phyloP scores from a whole-genome alignment of 2,797 vertebrate species.

The Sylvia borin region DNA sequence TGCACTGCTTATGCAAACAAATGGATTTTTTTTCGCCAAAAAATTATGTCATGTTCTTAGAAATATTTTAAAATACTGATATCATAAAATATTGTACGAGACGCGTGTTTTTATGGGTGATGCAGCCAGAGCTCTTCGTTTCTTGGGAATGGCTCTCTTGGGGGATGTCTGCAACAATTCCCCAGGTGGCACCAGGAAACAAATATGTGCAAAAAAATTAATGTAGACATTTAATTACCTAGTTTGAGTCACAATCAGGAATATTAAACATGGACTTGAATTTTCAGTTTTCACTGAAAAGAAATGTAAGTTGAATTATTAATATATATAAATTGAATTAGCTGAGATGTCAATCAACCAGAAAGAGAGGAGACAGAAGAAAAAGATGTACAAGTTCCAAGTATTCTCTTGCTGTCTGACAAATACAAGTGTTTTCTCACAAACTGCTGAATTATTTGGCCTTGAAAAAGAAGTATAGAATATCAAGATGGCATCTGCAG shows the following conservation, averaged over 20 bases:
- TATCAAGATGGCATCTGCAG: not conserved
- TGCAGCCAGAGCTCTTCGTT: not conserved
- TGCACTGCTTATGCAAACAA: not conserved
- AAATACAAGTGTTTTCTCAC: not conserved
- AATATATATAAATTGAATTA: not conserved
- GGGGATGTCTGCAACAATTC: not conserved
- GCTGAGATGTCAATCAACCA: not conserved
- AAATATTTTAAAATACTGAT: not conserved
- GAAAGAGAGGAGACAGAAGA: not conserved
- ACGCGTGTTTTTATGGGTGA: rapidly evolving
- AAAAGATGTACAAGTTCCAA: not conserved
- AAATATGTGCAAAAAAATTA: not conserved
- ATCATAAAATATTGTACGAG: not conserved
- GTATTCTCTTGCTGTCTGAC: not conserved
- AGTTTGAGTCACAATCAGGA: not conserved
- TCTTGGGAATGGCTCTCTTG: not conserved
- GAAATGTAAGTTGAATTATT: not conserved
- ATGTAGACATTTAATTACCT: not conserved
- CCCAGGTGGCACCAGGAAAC: not conserved
- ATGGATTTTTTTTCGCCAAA: not conserved
- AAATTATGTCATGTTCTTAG: not conserved
- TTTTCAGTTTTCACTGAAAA: not conserved
- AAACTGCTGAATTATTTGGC: not conserved
- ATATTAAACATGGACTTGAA: not conserved
- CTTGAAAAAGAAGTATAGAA: not conserved